Percentiles rank a stretch among this genome's conserved stretches.
These are phyloP conservation scores for Darevskia mixta DNA, from an alignment of 2,797 vertebrate genomes.

Conservation along the genomic window DNA sequence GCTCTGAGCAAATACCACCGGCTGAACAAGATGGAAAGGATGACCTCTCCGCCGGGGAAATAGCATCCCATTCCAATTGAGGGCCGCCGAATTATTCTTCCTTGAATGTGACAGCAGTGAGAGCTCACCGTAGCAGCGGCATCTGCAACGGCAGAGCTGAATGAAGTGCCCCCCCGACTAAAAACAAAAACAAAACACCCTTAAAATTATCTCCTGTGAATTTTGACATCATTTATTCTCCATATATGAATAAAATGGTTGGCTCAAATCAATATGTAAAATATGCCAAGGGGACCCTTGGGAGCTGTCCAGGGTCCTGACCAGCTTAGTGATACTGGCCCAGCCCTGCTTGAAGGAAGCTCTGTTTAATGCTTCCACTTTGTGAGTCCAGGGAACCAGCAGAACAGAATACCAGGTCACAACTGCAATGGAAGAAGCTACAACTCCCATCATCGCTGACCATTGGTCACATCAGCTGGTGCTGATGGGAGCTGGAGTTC, in stretches of 20 bases:
- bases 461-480: too few relatives aligned
- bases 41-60: constrained; percentile 13
- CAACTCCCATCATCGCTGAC: too few relatives aligned
- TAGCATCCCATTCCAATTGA: constrained; percentile 5
- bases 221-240: background rate
- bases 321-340: too few relatives aligned
- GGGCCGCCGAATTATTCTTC: constrained; percentile 33
- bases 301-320: too few relatives aligned
- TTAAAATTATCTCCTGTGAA: background rate
- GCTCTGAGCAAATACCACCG: constrained; percentile 29
- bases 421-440: too few relatives aligned
- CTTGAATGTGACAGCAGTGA: background rate
- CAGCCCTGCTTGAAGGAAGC: too few relatives aligned
- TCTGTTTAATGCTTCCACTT: too few relatives aligned
- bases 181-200: background rate
- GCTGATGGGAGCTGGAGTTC: too few relatives aligned
- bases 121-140: background rate
- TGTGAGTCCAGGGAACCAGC: too few relatives aligned
- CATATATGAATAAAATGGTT: too few relatives aligned
- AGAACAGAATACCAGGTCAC: too few relatives aligned
- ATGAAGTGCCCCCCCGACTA: background rate
- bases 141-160: background rate
- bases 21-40: background rate
- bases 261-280: background rate
- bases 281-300: too few relatives aligned